Conservation (phyloP, 2,797 vertebrate species). For the Steatocranus sp. region DNA sequence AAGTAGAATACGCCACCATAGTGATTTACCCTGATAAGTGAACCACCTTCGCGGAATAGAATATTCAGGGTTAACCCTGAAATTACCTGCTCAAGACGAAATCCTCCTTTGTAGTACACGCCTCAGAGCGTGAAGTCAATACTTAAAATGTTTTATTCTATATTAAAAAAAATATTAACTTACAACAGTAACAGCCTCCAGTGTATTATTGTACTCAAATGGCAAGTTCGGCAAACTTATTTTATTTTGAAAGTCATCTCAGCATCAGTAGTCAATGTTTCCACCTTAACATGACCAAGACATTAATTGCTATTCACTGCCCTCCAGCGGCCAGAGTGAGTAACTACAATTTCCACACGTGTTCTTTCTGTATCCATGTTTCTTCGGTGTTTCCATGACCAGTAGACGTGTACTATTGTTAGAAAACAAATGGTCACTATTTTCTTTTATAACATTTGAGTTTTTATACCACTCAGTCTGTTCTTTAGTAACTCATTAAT, state of each 20-base stretch:
- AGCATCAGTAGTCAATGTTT: background rate
- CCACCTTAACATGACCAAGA: background rate
- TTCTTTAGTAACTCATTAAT: background rate
- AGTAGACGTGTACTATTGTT: background rate
- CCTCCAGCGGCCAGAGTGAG: background rate
- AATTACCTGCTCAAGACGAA: background rate
- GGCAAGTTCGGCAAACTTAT: background rate
- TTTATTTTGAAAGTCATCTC: background rate
- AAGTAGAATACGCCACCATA: background rate
- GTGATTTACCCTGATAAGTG: background rate
- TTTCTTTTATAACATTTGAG: background rate
- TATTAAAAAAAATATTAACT: background rate
- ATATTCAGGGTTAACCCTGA: background rate
- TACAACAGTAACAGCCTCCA: background rate
- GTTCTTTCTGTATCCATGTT: background rate
- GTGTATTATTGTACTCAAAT: background rate
- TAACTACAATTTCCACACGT: background rate
- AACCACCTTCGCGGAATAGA: background rate
- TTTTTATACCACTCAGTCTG: background rate
- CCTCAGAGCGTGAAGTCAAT: background rate
- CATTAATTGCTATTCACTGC: background rate
- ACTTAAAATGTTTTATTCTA: background rate
- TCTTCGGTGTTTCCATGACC: background rate
- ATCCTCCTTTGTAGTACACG: background rate
- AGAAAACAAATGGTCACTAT: background rate